Conservation (phyloP, 2,797 vertebrate species). For the Gephyroberyx darwinii region DNA sequence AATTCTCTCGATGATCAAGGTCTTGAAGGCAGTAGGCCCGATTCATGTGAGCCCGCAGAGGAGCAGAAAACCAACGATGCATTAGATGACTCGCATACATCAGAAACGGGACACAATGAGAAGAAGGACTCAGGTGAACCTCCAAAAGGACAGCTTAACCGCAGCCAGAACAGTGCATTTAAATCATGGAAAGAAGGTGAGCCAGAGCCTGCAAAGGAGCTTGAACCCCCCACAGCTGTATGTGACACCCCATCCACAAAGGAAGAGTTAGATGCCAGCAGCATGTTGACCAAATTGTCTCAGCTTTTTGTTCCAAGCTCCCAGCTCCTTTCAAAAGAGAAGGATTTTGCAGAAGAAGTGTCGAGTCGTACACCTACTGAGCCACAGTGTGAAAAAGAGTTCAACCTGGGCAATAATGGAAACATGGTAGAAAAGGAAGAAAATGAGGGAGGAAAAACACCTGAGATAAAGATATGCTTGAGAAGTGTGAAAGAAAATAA, state of each 20-base stretch:
- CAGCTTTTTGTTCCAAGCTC: constrained; percentile 92
- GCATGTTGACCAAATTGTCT: constrained; percentile 88
- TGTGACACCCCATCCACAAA: constrained; percentile 63
- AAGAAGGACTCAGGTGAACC: constrained; percentile 77
- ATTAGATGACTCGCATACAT: constrained; percentile 26
- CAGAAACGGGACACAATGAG: constrained; percentile 73
- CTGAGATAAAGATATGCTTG: constrained; percentile 92
- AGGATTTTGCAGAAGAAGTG: constrained; percentile 66
- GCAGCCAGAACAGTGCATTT: constrained; percentile 88
- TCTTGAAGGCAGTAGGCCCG: constrained; percentile 62
- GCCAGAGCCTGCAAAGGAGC: constrained; percentile 68
- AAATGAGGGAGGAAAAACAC: constrained; percentile 74
- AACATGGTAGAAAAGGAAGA: constrained; percentile 40
- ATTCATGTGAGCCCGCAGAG: constrained; percentile 78
- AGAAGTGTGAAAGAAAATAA: constrained; percentile 86
- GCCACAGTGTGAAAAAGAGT: constrained; percentile 51
- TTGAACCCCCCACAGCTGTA: constrained; percentile 47
- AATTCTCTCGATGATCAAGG: constrained; percentile 82
- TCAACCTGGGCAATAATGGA: constrained; percentile 35
- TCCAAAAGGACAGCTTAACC: constrained; percentile 79
- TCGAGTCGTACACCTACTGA: constrained; percentile 60
- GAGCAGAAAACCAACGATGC: constrained; percentile 60
- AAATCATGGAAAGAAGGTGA: constrained; percentile 85
- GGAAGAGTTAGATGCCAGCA: constrained; percentile 75
- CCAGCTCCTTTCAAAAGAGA: constrained; percentile 85